Conservation (phyloP, 2,797 vertebrate species). For the Sciaenops ocellatus region DNA sequence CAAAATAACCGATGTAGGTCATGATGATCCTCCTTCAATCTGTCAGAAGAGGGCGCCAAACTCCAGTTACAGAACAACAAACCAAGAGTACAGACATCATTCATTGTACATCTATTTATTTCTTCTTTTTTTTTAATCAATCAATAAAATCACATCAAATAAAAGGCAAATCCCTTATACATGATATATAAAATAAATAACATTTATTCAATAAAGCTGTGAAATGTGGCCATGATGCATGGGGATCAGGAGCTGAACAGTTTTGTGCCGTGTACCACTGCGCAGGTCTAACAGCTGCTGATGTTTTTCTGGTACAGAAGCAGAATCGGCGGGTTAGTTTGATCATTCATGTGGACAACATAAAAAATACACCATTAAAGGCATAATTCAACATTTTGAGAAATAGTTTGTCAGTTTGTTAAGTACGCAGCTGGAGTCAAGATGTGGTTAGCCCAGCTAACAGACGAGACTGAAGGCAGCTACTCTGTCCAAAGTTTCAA, state of each 20-base stretch:
- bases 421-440: neutral
- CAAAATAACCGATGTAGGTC: slow-evolving; percentile 18
- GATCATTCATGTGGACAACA: slow-evolving; percentile 10
- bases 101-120: slow-evolving; percentile 74
- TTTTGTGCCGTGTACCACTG: slow-evolving; percentile 13
- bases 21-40: neutral
- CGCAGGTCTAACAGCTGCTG: slow-evolving; percentile 9
- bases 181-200: slow-evolving; percentile 76
- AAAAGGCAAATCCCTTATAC: slow-evolving; percentile 53
- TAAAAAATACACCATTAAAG: slow-evolving; percentile 19
- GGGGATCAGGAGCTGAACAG: slow-evolving; percentile 29
- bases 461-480: neutral
- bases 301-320: slow-evolving; percentile 16
- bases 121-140: slow-evolving; percentile 48
- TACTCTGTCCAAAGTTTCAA: neutral
- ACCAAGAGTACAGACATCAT: neutral
- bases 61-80: neutral
- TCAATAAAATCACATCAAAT: slow-evolving; percentile 68
- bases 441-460: slow-evolving; percentile 1
- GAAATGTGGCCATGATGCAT: slow-evolving; percentile 43
- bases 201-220: slow-evolving; percentile 71
- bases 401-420: neutral
- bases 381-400: slow-evolving; percentile 8
- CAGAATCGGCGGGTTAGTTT: slow-evolving; percentile 9
- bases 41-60: slow-evolving; percentile 57